Conservation (phyloP, 2,888 invertebrate species). For the Mythimna loreyi region DNA sequence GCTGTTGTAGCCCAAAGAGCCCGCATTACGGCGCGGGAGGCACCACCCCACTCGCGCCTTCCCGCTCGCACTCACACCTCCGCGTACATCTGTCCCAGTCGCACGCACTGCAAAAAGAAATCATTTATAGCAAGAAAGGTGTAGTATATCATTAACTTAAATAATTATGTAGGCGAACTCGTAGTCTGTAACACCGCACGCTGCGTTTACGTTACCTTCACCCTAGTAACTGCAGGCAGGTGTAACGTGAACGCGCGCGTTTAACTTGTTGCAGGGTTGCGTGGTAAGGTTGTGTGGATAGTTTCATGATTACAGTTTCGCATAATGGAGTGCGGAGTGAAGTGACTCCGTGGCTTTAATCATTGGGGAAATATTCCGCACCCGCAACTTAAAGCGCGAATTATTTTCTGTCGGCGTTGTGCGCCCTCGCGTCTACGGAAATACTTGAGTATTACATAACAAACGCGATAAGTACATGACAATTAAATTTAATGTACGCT, state of each 20-base stretch:
- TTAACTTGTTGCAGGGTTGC: conserved; percentile 40
- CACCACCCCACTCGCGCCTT: conserved; percentile 73
- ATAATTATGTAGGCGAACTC: conserved; percentile 85
- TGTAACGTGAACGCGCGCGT: conserved; percentile 68
- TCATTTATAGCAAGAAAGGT: conserved; percentile 84
- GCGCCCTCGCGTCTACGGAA: conserved; percentile 31
- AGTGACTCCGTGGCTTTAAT: conserved; percentile 81
- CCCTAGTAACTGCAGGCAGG: conserved; percentile 15
- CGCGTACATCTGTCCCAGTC: conserved; percentile 64
- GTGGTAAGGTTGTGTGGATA: conserved; percentile 71
- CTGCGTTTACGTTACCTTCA: conserved; percentile 65
- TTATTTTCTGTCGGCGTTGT: conserved; percentile 63
- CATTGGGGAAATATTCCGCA: conserved; percentile 87
- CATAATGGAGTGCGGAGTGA: conserved; percentile 84
- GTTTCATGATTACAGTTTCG: conserved; percentile 86
- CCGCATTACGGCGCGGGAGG: conserved; percentile 71
- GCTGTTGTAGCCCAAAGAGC: conserved; percentile 73
- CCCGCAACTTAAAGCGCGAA: conserved; percentile 67
- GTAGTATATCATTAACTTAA: conserved; percentile 89
- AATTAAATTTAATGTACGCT: conserved; percentile 55
- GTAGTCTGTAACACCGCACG: conserved; percentile 55
- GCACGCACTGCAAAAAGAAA: conserved; percentile 78
- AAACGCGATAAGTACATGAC: conserved; percentile 62
- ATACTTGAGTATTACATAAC: conserved; percentile 61
- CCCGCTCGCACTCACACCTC: conserved; percentile 57